Base-by-base conservation (phyloP, 2,113 vertebrate species). In the Chionis minor region DNA sequence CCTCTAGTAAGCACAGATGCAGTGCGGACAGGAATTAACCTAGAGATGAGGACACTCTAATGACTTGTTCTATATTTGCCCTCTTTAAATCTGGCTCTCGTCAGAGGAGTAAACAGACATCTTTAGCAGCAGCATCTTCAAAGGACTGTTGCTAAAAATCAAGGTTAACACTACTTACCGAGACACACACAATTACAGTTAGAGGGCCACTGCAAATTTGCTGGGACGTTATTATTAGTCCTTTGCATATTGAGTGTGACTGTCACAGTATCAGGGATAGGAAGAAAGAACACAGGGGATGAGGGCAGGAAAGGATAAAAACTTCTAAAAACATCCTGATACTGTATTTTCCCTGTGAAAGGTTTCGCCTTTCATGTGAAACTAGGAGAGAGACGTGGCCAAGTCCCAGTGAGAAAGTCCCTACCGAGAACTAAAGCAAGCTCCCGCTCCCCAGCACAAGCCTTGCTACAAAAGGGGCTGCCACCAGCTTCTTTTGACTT, bases 11-110 rank as follows among this genome's bases (percentile, higher is more conserved):
- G 94, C 84, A 79, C 58, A 91, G 73, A 88, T 87, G 90, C 91
- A 92, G 47, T 32, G 77, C 42, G 81, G 87, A 97, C 79, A 88
- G 55, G 67, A 79, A 91, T 94, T 94, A 97, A 94, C 74, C 91
- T 30, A 82, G 40, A 78, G 51, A 83, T 63, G 62, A 92, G 84
- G 91, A 90, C 51, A 52, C 35, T 66, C 13, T 12, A n/a, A 51
- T 51, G 74, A 87, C 21, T 35, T 87, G 33, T 38, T 91, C 79
- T 83, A 0, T 70, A 70, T 87, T 19, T 91, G 71, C 49, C 38
- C 84, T 73, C 87, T 91, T 87, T 71, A 87, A 90, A 83, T 40
- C 42, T 58, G 28, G 8, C 24, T 89, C 47, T 69, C 32, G 38
- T 54, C 72, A 88, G 79, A 91, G 73, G 10, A 92, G 49, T 42